Base-by-base conservation (phyloP, 2,113 vertebrate species). In the Lipophrys pholis region DNA sequence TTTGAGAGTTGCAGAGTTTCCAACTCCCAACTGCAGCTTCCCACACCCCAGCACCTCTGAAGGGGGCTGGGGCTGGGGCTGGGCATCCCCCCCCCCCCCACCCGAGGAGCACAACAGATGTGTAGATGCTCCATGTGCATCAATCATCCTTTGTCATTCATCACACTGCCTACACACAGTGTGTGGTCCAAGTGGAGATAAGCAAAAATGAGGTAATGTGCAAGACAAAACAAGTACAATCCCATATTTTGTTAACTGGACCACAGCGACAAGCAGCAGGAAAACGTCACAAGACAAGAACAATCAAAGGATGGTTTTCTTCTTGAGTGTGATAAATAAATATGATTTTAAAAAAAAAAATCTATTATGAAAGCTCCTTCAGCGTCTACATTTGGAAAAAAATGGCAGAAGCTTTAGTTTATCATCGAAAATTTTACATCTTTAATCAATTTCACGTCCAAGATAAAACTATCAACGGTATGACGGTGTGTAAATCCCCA, bases 31-130 rank as follows among this genome's bases (percentile, higher is more conserved):
- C 62, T 78, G 72, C 77, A 87, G 72, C 83, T 83, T 86, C 83
- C 86, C 87, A 86, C 87, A 88, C 61, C 73, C 80, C 82, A 45
- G 81, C 58, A 75, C 67, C 59, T 84, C 82, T 84, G 43, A 76
- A 55, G 81, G 62, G 81, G 82, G 81, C 59, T 55, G 78, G 81
- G 77, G 79, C 80, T 84, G 62, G 81, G 82, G 81, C 59, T 55
- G 78, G 81, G 77, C 81, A 81, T 84, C 88, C 86, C 78, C 72
- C 69, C 63, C 70, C 83, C 86, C 21, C 2, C 21, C 21, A 2
- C 85, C 89, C 5, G 17, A 84, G 76, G 71, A 86, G 80, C 75
- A 80, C 80, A 89, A 76, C 90, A 91, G 90, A 92, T 92, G 92
- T 90, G 82, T 69, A 51, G 78, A 85, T 81, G 58, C 66, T 82